These are phyloP conservation scores for Hydrolagus colliei DNA, from an alignment of 2,797 vertebrate genomes.

Conservation along the genomic window DNA sequence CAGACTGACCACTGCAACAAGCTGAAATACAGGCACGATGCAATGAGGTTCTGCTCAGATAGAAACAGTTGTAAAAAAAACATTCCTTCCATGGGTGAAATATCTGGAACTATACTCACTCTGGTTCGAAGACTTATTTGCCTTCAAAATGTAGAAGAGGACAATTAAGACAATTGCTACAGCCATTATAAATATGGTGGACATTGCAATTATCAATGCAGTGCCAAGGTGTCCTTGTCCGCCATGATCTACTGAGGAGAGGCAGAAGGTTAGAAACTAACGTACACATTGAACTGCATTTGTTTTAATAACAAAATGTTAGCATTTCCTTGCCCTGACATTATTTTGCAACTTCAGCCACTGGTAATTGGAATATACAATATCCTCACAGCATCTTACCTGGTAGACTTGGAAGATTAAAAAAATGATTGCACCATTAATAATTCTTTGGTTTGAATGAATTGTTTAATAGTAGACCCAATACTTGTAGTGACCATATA, in stretches of 20 bases:
- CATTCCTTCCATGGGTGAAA: too few species aligned
- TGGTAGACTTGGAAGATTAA: neutral
- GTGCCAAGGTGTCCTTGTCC: constrained; percentile 91
- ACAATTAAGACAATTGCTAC: constrained; percentile 95
- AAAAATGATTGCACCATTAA: neutral
- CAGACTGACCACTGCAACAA: constrained; percentile 81
- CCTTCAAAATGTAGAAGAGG: constrained; percentile 96
- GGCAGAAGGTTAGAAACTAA: constrained; percentile 25
- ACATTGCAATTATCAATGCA: constrained; percentile 96
- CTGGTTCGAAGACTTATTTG: constrained; percentile 75
- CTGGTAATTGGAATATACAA: neutral
- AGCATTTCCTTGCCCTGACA: neutral
- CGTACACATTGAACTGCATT: neutral
- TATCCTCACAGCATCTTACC: neutral
- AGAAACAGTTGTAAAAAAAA: neutral
- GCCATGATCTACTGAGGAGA: constrained; percentile 63
- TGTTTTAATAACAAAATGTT: constrained; percentile 25
- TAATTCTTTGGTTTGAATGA: too few species aligned
- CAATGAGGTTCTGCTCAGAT: constrained; percentile 15
- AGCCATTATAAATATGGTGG: constrained; percentile 98
- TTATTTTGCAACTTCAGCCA: neutral
- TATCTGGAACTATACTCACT: constrained; percentile 55
- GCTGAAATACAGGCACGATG: constrained; percentile 52
- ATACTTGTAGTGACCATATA: too few species aligned
- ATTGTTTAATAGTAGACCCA: too few species aligned